Base-by-base conservation (phyloP, 2,797 vertebrate species). In the Neosilurus mollespiculum region DNA sequence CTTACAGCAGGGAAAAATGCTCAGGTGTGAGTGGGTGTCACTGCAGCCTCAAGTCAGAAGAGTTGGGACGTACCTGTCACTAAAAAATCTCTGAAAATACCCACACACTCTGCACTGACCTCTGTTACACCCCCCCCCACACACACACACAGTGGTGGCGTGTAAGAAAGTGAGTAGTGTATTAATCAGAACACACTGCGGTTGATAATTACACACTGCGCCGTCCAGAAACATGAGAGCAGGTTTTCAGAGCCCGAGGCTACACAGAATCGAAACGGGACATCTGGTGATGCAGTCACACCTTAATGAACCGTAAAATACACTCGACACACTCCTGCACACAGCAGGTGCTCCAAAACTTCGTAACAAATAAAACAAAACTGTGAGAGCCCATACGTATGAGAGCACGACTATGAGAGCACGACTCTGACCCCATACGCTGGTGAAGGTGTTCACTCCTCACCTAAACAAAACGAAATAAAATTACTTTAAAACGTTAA, bases 221-320 rank as follows among this genome's bases (percentile, higher is more conserved):
- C 66, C 75, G 37, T 86, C 34, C 26, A 26, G 54, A 4, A 87
- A 79, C 30, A 66, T 18, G 51, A 86, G 86, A 86, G 56, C 73
- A 53, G 34, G 59, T 85, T 93, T 91, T 90, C 80, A 83, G 72
- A 78, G 83, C 92, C 91, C 83, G 14, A 0, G 89, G 91, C 84
- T 82, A 81, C 49, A 83, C 71, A 26, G 77, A 82, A 69, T 90
- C 86, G 34, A 90, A 80, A 84, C 30, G 37, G 2, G 2, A 78
- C 81, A 87, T 65, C 83, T 73, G 58, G 78, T 62, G 15, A 73
- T 12, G 11, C 20, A 20, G 59, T 75, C 81, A 75, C 69, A 53
- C 81, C 79, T 59, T 43, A 37, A 69, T 18, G n/a, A 78, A 54
- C 54, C 9, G 14, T 18, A 43, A 59, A 69, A 58, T 24, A 67